phyloP scores from a whole-genome alignment of 2,113 vertebrate species.

The Spheniscus mendiculus region DNA sequence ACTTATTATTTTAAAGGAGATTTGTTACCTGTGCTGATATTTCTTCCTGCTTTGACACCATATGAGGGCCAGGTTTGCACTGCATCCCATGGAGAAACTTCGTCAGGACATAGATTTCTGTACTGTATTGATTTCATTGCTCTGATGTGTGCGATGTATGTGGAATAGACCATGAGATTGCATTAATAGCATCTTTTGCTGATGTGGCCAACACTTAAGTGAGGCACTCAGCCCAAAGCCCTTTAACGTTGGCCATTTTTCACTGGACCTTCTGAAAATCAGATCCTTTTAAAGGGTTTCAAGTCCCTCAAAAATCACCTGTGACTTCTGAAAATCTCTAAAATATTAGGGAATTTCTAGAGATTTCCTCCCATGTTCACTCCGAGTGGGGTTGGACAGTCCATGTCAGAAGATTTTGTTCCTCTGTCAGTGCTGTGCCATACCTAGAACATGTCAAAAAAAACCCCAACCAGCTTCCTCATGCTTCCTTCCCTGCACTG shows the following conservation, averaged over 20 bases:
- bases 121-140: not conserved
- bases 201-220: not conserved
- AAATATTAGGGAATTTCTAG: not conserved
- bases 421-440: not conserved
- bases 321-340: not conserved
- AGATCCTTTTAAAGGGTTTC: not conserved
- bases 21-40: slow-evolving; percentile 21
- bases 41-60: not conserved
- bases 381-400: not conserved
- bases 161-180: not conserved
- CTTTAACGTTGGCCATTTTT: not conserved
- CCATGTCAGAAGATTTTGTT: not conserved
- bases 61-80: not conserved
- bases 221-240: not conserved
- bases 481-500: not conserved
- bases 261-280: not conserved
- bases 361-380: rapidly evolving
- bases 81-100: not conserved
- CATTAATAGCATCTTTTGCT: not conserved
- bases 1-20: slow-evolving; percentile 66
- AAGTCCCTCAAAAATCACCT: not conserved
- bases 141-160: not conserved
- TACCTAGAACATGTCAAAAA: not conserved
- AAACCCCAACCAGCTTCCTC: not conserved
- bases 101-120: not conserved